These are phyloP conservation scores for Synodontis membranacea DNA, from an alignment of 2,113 vertebrate species.

Conservation along the genomic window DNA sequence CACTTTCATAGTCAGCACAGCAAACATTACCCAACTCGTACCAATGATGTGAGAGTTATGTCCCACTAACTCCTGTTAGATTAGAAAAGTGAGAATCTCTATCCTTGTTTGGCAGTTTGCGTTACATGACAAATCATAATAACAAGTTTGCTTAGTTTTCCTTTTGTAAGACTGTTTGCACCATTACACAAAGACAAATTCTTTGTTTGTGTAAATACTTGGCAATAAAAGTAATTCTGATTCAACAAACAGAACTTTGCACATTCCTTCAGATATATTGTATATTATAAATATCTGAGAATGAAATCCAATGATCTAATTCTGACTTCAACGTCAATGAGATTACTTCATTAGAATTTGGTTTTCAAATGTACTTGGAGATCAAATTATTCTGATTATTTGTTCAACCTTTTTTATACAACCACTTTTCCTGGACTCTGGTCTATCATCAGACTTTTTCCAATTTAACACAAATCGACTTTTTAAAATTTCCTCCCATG, in stretches of 20 bases:
- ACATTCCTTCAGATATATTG: background rate
- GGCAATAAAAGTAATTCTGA: too few relatives aligned
- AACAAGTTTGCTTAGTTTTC: background rate
- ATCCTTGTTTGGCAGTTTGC: background rate
- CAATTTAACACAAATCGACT: background rate
- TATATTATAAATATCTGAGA: background rate
- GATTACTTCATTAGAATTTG: background rate
- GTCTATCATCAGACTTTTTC: background rate
- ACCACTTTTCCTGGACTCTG: background rate
- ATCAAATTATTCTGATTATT: background rate
- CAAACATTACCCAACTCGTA: background rate
- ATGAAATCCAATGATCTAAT: background rate
- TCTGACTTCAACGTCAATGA: background rate
- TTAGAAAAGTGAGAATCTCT: background rate
- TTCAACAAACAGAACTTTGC: background rate
- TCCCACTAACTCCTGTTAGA: background rate
- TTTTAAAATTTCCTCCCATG: background rate
- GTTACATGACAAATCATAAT: background rate
- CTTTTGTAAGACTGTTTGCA: too few relatives aligned
- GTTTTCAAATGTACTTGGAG: background rate
- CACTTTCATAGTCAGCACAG: background rate
- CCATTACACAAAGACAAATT: too few relatives aligned
- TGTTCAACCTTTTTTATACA: background rate
- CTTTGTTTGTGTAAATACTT: too few relatives aligned
- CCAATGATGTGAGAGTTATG: background rate